phyloP scores from a whole-genome alignment of 2,888 invertebrate genomes.

The Sicus ferrugineus region DNA sequence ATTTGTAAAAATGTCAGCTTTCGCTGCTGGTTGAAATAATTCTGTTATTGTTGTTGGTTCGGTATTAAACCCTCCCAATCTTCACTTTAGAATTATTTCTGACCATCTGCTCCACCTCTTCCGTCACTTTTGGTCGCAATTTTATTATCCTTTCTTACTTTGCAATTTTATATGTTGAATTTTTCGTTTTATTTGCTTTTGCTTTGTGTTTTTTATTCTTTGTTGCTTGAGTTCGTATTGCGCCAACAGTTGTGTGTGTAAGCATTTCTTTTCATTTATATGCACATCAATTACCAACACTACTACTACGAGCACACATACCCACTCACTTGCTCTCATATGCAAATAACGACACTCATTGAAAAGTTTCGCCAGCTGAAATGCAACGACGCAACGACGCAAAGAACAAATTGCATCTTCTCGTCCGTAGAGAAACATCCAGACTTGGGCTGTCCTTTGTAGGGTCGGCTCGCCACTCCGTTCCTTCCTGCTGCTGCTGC shows the following conservation, averaged over 20 bases:
- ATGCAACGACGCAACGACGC: no score
- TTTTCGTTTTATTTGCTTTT: constrained; percentile 21
- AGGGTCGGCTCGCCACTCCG: neutral
- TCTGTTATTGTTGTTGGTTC: neutral
- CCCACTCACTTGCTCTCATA: neutral
- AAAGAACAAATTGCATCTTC: constrained; percentile 32
- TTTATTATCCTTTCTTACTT: constrained; percentile 15
- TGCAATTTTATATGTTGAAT: constrained; percentile 7
- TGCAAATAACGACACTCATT: neutral
- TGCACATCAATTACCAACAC: neutral
- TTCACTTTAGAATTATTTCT: neutral
- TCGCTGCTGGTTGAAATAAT: neutral
- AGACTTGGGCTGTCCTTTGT: neutral
- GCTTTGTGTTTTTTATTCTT: constrained; percentile 27
- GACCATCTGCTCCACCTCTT: neutral
- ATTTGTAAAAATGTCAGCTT: neutral
- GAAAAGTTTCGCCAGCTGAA: constrained; percentile 27
- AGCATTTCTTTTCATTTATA: neutral
- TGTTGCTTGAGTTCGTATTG: neutral
- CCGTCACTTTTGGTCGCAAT: neutral
- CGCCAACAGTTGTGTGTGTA: neutral
- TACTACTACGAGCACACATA: neutral
- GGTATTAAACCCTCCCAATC: neutral
- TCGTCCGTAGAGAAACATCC: constrained; percentile 12
- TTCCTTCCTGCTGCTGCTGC: constrained; percentile 39